Conservation (phyloP, 2,797 vertebrate species). For the Pogonophryne albipinna region DNA sequence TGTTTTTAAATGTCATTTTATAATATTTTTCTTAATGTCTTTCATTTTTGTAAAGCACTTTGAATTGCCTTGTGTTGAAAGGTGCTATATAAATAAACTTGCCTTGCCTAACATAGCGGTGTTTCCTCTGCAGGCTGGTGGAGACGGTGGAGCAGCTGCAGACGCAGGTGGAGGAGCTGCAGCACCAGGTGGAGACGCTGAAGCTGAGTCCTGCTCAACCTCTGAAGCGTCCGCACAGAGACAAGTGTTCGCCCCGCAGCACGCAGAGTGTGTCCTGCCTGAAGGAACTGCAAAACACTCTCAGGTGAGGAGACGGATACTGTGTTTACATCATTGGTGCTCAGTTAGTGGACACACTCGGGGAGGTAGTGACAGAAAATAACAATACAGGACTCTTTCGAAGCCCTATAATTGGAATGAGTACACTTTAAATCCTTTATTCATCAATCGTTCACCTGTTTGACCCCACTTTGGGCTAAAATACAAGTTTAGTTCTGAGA, state of each 20-base stretch:
- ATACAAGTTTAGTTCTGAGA: neutral
- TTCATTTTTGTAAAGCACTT: too few relatives aligned
- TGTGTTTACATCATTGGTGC: neutral
- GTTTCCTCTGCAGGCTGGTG: conserved; percentile 83
- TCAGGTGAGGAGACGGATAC: conserved; percentile 83
- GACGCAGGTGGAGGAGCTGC: conserved; percentile 92
- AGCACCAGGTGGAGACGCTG: conserved; percentile 90
- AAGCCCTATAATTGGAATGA: too few relatives aligned
- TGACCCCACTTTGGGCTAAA: too few relatives aligned
- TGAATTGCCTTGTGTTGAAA: too few relatives aligned
- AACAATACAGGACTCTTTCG: too few relatives aligned
- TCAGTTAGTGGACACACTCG: neutral
- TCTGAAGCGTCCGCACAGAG: conserved; percentile 63
- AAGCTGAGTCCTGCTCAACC: conserved; percentile 77
- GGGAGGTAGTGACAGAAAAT: too few relatives aligned
- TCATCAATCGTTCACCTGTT: too few relatives aligned
- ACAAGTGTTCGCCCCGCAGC: conserved; percentile 72
- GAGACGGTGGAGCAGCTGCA: conserved; percentile 93
- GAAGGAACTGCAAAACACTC: conserved; percentile 90
- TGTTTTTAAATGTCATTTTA: too few relatives aligned
- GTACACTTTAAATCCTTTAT: too few relatives aligned
- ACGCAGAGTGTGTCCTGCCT: conserved; percentile 87
- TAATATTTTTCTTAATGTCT: too few relatives aligned
- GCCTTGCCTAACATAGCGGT: too few relatives aligned
- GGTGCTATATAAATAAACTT: too few relatives aligned